A percentile compares a stretch with the other conserved stretches of the same genome.
Evolutionary conservation across 2,797 vertebrate species (phyloP).

Genomic region (Lemur catta): DNA sequence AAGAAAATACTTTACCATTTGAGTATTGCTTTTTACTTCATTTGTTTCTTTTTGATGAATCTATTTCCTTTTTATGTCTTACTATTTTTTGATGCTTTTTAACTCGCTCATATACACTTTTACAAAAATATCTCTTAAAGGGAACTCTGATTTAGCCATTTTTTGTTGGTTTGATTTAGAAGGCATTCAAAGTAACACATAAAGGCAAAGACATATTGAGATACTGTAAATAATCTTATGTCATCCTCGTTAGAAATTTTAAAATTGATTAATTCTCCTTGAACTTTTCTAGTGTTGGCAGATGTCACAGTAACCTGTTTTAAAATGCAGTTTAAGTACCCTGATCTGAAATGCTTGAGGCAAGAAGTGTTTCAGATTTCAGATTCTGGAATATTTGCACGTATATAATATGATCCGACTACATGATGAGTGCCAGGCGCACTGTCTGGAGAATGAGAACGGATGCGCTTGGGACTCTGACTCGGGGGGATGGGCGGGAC

Average conservation of each 20-base stretch:
- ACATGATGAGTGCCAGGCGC: no score
- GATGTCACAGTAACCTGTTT: background rate
- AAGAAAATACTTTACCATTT: background rate
- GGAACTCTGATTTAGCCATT: background rate
- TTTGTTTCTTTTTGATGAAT: background rate
- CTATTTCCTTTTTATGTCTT: conserved; percentile 2
- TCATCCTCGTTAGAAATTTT: background rate
- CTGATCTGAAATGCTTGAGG: background rate
- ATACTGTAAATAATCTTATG: background rate
- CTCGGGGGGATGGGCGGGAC: no score
- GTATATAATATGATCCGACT: no score
- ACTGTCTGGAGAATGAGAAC: no score
- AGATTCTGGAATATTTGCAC: background rate
- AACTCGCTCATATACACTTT: background rate
- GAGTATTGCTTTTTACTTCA: background rate
- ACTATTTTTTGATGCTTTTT: background rate
- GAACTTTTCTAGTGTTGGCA: background rate
- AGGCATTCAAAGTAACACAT: background rate
- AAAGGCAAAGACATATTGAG: background rate
- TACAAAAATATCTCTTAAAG: background rate
- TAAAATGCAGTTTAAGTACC: background rate
- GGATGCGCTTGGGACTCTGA: no score
- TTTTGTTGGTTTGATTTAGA: conserved; percentile 34
- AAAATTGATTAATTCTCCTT: background rate
- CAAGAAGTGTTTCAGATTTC: background rate